Conservation (phyloP, 1,140 invertebrate genomes). For the Drosophila athabasca region DNA sequence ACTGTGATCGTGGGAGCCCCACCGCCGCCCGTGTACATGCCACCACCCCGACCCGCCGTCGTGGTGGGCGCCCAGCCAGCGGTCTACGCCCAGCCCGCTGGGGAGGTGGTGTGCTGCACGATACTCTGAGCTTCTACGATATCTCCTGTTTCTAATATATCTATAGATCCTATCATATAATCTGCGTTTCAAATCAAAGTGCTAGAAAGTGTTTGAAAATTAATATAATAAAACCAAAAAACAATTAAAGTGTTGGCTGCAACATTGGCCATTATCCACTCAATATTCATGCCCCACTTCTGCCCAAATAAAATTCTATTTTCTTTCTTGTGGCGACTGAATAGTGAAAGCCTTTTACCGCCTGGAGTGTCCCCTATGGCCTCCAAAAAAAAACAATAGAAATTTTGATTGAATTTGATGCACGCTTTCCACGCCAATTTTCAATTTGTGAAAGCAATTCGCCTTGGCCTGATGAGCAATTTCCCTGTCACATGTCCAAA, state of each 20-base stretch:
- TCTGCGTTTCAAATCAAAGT: not conserved
- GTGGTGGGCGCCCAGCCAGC: slow-evolving; percentile 46
- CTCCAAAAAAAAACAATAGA: not conserved
- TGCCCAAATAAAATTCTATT: no score
- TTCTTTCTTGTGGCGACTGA: no score
- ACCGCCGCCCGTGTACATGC: slow-evolving; percentile 23
- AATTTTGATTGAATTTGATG: slow-evolving; percentile 20
- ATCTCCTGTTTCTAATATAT: slow-evolving; percentile 6
- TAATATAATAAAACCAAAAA: slow-evolving; percentile 32
- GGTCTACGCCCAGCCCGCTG: slow-evolving; percentile 40
- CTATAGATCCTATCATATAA: slow-evolving; percentile 1
- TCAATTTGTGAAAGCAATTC: slow-evolving; percentile 38
- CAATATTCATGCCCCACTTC: no score
- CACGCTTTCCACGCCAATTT: slow-evolving; percentile 8
- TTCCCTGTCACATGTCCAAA: slow-evolving; percentile 39
- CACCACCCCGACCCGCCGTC: slow-evolving; percentile 45
- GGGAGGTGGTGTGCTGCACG: slow-evolving; percentile 47
- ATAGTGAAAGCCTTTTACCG: no score
- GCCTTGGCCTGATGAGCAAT: slow-evolving; percentile 19
- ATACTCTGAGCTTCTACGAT: slow-evolving; percentile 38
- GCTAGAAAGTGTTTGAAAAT: slow-evolving; percentile 5
- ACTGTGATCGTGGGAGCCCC: slow-evolving; percentile 41
- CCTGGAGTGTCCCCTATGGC: no score
- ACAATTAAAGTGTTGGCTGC: slow-evolving; percentile 3
- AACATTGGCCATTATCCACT: no score